phyloP scores from a whole-genome alignment of 2,888 invertebrate genomes.

The Lepidochrysops patricia region DNA sequence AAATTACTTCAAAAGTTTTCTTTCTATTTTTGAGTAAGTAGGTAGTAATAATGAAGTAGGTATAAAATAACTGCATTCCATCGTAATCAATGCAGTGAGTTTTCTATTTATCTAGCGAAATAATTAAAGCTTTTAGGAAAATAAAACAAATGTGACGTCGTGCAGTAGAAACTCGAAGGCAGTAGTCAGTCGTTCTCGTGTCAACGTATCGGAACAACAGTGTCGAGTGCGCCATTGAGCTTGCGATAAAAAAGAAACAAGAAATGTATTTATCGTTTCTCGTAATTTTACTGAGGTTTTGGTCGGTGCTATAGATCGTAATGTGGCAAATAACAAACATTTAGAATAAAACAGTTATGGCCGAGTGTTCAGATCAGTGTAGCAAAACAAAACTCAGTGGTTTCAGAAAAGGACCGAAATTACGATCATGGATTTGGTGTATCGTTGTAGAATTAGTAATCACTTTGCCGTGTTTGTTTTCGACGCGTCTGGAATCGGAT shows the following conservation, averaged over 20 bases:
- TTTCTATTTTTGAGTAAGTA: conserved; percentile 61
- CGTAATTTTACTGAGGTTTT: conserved; percentile 34
- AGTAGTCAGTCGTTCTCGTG: conserved; percentile 47
- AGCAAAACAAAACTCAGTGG: conserved; percentile 45
- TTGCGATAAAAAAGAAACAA: conserved; percentile 45
- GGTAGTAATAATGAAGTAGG: no score
- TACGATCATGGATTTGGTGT: conserved; percentile 54
- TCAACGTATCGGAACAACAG: conserved; percentile 56
- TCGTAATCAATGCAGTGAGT: conserved; percentile 29
- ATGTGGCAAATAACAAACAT: conserved; percentile 43
- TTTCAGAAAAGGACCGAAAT: conserved; percentile 42
- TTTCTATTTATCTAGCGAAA: neutral
- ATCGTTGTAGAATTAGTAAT: conserved; percentile 47
- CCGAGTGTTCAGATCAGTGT: conserved; percentile 39
- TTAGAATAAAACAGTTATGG: conserved; percentile 44
- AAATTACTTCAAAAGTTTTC: conserved; percentile 53
- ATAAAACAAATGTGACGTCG: conserved; percentile 39
- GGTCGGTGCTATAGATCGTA: conserved; percentile 41
- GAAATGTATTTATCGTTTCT: conserved; percentile 50
- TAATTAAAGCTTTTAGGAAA: conserved; percentile 17
- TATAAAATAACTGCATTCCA: conserved; percentile 38
- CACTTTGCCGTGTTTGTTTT: conserved; percentile 50
- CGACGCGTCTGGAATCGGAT: conserved; percentile 44
- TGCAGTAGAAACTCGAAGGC: conserved; percentile 23
- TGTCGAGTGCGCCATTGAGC: conserved; percentile 53